These are phyloP conservation scores for Salpingus planirostris DNA, from an alignment of 2,888 invertebrate species.

Conservation along the genomic window DNA sequence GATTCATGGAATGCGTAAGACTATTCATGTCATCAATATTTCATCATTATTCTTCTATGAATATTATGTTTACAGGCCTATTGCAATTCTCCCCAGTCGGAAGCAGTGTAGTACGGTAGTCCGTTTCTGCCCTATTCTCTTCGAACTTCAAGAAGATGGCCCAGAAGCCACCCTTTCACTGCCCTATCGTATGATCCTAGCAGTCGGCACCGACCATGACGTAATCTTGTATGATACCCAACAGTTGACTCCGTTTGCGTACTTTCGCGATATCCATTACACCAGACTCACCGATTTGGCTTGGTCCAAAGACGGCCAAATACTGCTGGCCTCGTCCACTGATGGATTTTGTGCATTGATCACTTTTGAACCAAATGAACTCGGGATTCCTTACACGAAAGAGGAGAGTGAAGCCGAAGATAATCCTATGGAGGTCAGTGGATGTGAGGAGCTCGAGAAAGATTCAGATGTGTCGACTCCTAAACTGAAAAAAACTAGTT, in stretches of 20 bases:
- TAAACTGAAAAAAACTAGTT: constrained; percentile 29
- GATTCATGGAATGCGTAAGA: constrained; percentile 29
- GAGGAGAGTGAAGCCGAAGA: constrained; percentile 38
- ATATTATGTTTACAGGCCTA: constrained; percentile 65
- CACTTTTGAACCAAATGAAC: constrained; percentile 63
- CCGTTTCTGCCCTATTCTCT: constrained; percentile 71
- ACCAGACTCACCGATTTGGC: constrained; percentile 80
- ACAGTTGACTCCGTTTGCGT: constrained; percentile 68
- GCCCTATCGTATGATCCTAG: constrained; percentile 79
- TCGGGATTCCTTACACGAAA: constrained; percentile 52
- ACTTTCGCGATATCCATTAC: constrained; percentile 79
- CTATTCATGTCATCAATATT: constrained; percentile 1
- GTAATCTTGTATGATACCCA: constrained; percentile 85
- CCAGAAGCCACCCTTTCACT: constrained; percentile 49
- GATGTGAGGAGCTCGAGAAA: constrained; percentile 25
- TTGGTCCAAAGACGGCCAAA: constrained; percentile 74
- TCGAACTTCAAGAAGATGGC: constrained; percentile 50
- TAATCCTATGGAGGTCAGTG: constrained; percentile 24
- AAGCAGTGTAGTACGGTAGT: constrained; percentile 76
- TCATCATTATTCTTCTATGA: background rate
- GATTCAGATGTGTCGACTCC: constrained; percentile 21
- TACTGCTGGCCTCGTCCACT: constrained; percentile 72
- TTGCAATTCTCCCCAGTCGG: constrained; percentile 66
- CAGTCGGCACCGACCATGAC: constrained; percentile 81
- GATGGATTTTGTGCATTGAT: constrained; percentile 86